Percentiles rank a stretch among this genome's conserved stretches.
These are phyloP conservation scores for Corythaeola cristata DNA, from an alignment of 2,113 vertebrate species.

Conservation along the genomic window DNA sequence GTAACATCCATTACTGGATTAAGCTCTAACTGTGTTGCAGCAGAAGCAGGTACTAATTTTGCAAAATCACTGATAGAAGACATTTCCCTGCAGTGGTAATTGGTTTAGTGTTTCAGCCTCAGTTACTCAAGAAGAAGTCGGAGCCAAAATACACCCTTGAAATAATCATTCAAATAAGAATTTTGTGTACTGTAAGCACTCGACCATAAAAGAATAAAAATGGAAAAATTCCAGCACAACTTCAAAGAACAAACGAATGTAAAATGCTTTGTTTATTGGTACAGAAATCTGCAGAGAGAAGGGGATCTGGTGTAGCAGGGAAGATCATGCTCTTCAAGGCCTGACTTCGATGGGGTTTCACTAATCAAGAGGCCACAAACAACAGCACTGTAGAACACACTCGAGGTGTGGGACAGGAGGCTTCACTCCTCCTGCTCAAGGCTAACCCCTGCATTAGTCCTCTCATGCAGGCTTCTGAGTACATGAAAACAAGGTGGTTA, in stretches of 20 bases:
- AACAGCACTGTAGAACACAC: not conserved
- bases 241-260: not conserved
- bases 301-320: not conserved
- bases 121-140: not conserved
- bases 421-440: not conserved
- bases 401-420: not conserved
- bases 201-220: not conserved
- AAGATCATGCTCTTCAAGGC: not conserved
- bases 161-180: not conserved
- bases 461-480: not conserved
- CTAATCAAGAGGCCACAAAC: not conserved
- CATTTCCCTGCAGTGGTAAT: not conserved
- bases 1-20: not conserved
- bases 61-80: not conserved
- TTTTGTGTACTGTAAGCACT: not conserved
- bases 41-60: not conserved
- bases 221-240: not conserved
- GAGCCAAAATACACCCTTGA: not conserved
- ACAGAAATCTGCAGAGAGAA: not conserved
- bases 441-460: not conserved
- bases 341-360: not conserved
- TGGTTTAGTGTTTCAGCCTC: not conserved
- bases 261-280: not conserved
- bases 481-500: not conserved
- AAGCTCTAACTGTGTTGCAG: not conserved